Conservation (phyloP, 2,113 vertebrate genomes). For the Tympanuchus pallidicinctus region DNA sequence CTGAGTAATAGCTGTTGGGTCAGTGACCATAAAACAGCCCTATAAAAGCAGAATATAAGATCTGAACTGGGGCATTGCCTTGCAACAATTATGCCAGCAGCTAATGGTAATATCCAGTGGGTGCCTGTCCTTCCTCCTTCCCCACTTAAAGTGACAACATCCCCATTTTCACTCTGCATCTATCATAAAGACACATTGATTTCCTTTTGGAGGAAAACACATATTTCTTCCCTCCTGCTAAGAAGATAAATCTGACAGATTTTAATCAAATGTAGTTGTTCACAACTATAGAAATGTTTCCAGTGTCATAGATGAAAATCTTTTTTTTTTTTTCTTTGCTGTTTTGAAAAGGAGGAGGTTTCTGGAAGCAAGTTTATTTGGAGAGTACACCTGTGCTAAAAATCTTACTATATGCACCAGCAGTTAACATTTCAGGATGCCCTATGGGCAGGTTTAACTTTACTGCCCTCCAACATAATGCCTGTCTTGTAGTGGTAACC, state of each 20-base stretch:
- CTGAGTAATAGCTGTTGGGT: constrained; percentile 53
- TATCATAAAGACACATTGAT: constrained; percentile 84
- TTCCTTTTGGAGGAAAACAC: constrained; percentile 79
- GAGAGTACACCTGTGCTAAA: constrained; percentile 48
- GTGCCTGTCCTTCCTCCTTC: constrained; percentile 25
- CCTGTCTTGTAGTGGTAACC: constrained; percentile 63
- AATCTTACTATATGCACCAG: constrained; percentile 43
- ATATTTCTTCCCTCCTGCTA: constrained; percentile 79
- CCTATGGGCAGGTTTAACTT: constrained; percentile 61
- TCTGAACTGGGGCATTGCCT: constrained; percentile 52
- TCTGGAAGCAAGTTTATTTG: constrained; percentile 52
- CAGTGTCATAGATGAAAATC: constrained; percentile 37
- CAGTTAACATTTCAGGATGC: constrained; percentile 40
- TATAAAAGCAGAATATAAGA: constrained; percentile 70
- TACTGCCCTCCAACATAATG: constrained; percentile 62
- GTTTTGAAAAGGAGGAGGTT: background rate
- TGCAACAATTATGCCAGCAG: constrained; percentile 40
- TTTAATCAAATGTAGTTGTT: constrained; percentile 83
- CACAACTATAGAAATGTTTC: constrained; percentile 72
- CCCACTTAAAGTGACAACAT: constrained; percentile 70
- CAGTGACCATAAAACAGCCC: constrained; percentile 50
- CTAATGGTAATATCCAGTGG: constrained; percentile 24
- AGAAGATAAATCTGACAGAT: constrained; percentile 83
- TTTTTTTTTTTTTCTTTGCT: background rate
- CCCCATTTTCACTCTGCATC: constrained; percentile 70